A percentile compares a stretch with the other conserved stretches of the same genome.
Evolutionary conservation across 92 coral and sea anemone genomes (phyloP).

Genomic region (Ricordea florida): DNA sequence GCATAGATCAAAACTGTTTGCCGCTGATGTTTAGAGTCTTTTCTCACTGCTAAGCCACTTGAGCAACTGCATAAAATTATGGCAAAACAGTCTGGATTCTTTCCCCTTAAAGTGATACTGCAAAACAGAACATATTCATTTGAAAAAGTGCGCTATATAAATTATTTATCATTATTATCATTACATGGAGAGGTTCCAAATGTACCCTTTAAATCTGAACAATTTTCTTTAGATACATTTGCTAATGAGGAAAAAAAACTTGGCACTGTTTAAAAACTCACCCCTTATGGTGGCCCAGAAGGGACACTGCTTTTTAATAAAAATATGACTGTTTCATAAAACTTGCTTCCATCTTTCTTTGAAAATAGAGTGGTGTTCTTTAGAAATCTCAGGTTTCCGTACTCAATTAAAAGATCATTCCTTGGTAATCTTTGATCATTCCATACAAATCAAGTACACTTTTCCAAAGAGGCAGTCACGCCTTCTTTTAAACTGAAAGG

Average conservation of each 20-base stretch:
- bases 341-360: too few relatives aligned
- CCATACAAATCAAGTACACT: too few relatives aligned
- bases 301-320: slow-evolving; percentile 17
- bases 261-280: slow-evolving; percentile 31
- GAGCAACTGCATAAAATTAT: slow-evolving; percentile 40
- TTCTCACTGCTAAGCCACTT: slow-evolving; percentile 45
- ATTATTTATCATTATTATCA: too few relatives aligned
- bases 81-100: slow-evolving; percentile 42
- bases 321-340: too few relatives aligned
- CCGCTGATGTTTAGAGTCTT: slow-evolving; percentile 19
- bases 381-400: too few relatives aligned
- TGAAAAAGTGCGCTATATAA: too few relatives aligned
- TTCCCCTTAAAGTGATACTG: slow-evolving; percentile 38
- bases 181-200: too few relatives aligned
- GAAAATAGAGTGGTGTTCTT: too few relatives aligned
- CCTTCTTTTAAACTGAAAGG: too few relatives aligned
- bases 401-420: too few relatives aligned
- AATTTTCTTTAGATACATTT: slow-evolving; percentile 48
- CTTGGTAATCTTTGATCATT: too few relatives aligned
- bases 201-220: slow-evolving; percentile 35
- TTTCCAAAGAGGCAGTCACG: too few relatives aligned
- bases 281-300: slow-evolving; percentile 29
- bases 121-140: slow-evolving; percentile 31
- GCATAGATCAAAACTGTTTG: slow-evolving; percentile 45
- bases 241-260: slow-evolving; percentile 43